Base-by-base conservation (phyloP, 2,797 vertebrate species). In the Arctocebus calabarensis region DNA sequence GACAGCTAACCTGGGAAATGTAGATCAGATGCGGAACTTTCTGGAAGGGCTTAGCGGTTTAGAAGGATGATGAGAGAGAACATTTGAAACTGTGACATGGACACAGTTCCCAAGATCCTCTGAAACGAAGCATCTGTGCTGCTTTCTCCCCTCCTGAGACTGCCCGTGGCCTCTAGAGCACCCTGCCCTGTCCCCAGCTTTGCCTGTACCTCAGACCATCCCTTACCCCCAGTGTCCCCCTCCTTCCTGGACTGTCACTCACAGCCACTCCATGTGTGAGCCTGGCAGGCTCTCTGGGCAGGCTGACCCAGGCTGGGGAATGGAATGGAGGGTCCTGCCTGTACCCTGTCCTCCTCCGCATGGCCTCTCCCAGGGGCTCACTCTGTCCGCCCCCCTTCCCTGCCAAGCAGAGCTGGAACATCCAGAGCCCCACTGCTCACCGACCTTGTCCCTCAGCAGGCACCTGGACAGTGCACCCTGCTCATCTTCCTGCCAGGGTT, bases 381-480 rank as follows among this genome's bases (percentile, higher is more conserved):
- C 40, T 75, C 43, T 8, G 4, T 29, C 85, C 88, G 88, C 25
- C 5, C 9, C 78, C 4, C 20, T 91, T 43, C 45, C 73, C 89
- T 68, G 71, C 82, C 85, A 91, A 83, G 75, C 64, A 79, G 82
- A 88, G 52, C 78, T 27, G 37, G 82, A 43, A 19, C 2, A 6
- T 52, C 59, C 75, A 48, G 73, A 84, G n/a, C 61, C 52, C 64
- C n/a, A 4, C 82, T 86, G 82, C 87, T 78, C 87, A 22, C 45
- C 0, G 6, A 88, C 91, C 85, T 86, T 88, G 94, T 79, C 59
- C 91, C 79, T 74, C 88, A 88, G 93, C 70, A 88, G 83, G 83
- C 88, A 96, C 88, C 94, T 96, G 96, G 92, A 96, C 91, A 95
- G n/a, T 13, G 1, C 71, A 83, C 95, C 95, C 82, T 84, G 74